Base-by-base conservation (phyloP, 2,113 vertebrate species). In the Pelecanoides urinatrix region DNA sequence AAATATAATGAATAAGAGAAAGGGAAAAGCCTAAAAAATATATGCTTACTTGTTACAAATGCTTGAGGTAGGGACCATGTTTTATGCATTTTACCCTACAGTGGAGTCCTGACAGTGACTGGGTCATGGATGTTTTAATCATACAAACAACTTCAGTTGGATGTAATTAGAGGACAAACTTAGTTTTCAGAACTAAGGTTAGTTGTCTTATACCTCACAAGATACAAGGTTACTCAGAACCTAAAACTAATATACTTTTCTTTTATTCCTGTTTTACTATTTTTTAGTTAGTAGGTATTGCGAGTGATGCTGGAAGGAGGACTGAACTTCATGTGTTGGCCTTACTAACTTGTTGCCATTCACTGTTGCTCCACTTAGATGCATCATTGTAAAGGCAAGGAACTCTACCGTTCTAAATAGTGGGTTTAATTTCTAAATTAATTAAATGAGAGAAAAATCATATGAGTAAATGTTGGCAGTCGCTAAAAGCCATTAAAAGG, bases 401-500 rank as follows among this genome's bases (percentile, higher is more conserved):
- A 92, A 76, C 19, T 88, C n/a, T 62, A 75, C 42, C 49, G 18
- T 88, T 86, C 79, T 84, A 66, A 90, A 50, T 56, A 96, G 8
- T 16, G 26, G 25, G 30, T 84, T 88, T 97, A 13, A 65, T 92
- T 96, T 94, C 58, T 84, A 96, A 95, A 81, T 90, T 71, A 90
- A 79, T 49, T 87, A 50, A 66, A 89, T 95, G 27, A 92, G 55
- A 96, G 81, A 84, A 91, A 94, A 94, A 93, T 52, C 67, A 25
- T 93, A 56, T 6, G 7, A 84, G 25, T 83, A 79, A 95, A 85
- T 94, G 30, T 94, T 75, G 55, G 83, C 32, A 88, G 84, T 93
- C 56, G 95, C 50, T 93, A 74, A 75, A 88, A 95, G 29, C 74
- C 45, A 84, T 84, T 75, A 82, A 29, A 75, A 29, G 3, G 45